Percentiles rank a stretch among this genome's conserved stretches.
These are phyloP conservation scores for Neogobius melanostomus DNA, from an alignment of 2,113 vertebrate species.

Conservation along the genomic window DNA sequence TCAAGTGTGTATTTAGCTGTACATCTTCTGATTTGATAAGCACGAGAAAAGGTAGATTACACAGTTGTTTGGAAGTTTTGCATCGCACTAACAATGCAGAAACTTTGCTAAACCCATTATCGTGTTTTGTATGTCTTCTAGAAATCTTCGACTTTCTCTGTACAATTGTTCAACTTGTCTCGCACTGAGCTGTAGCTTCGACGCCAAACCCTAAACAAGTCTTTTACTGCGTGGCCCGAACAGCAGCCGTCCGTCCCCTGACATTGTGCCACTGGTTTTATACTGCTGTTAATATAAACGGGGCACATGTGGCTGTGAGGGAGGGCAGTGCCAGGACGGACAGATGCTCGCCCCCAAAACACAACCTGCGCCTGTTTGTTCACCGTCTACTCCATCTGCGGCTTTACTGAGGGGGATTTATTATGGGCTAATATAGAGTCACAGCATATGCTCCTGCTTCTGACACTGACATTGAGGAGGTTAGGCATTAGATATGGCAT, in stretches of 20 bases:
- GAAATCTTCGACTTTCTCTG: too few species aligned
- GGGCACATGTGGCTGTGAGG: slow-evolving; percentile 35
- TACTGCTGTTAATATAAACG: slow-evolving; percentile 25
- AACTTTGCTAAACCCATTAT: too few species aligned
- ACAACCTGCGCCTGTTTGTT: slow-evolving; percentile 76
- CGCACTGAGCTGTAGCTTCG: background rate
- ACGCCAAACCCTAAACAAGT: background rate
- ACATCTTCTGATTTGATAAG: too few species aligned
- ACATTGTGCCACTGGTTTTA: slow-evolving; percentile 20
- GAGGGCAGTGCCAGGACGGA: slow-evolving; percentile 49
- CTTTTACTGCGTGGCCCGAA: background rate
- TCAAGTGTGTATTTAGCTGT: too few species aligned
- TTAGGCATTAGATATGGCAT: too few species aligned
- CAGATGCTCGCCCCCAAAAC: slow-evolving; percentile 75
- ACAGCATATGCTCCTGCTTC: slow-evolving; percentile 56
- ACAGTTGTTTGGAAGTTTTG: background rate
- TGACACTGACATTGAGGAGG: slow-evolving; percentile 10
- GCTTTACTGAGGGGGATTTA: slow-evolving; percentile 58
- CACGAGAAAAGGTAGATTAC: background rate
- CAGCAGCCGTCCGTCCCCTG: slow-evolving; percentile 5
- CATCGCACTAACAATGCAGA: too few species aligned
- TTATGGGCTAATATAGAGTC: slow-evolving; percentile 51
- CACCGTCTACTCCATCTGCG: slow-evolving; percentile 61
- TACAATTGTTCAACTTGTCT: background rate
- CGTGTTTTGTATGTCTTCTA: too few species aligned